phyloP scores from a whole-genome alignment of 64 coral and sea anemone species.

The Pocillopora damicornis region DNA sequence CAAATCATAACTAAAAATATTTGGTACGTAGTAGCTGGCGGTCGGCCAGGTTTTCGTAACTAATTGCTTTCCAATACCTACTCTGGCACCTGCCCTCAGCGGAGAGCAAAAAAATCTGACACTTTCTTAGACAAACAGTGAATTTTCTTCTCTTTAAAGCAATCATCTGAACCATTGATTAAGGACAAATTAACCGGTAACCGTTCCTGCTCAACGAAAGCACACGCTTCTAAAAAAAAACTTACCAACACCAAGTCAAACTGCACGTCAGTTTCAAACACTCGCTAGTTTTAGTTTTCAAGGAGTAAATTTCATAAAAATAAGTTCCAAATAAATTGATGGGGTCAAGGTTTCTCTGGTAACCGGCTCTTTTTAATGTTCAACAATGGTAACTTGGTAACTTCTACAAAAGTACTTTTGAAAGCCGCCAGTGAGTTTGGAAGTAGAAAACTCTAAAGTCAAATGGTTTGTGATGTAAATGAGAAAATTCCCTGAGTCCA shows the following conservation, averaged over 20 bases:
- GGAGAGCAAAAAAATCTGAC: background rate
- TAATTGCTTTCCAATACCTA: background rate
- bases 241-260: too few relatives aligned
- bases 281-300: too few relatives aligned
- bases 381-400: background rate
- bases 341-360: too few relatives aligned
- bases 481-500: background rate
- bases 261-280: too few relatives aligned
- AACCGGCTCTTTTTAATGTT: too few relatives aligned
- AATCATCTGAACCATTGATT: too few relatives aligned
- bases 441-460: background rate
- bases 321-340: too few relatives aligned
- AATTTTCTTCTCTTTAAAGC: background rate
- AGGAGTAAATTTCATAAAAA: too few relatives aligned
- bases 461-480: background rate
- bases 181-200: too few relatives aligned
- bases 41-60: background rate
- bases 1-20: constrained; percentile 15
- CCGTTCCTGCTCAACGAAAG: too few relatives aligned
- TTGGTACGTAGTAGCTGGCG: background rate
- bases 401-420: background rate
- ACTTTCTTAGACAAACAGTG: background rate
- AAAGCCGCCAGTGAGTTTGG: background rate
- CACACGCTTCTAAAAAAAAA: too few relatives aligned
- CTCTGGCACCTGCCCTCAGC: background rate